Evolutionary conservation across 1,140 invertebrate genomes (phyloP).

Genomic region (Penaeus chinensis): DNA sequence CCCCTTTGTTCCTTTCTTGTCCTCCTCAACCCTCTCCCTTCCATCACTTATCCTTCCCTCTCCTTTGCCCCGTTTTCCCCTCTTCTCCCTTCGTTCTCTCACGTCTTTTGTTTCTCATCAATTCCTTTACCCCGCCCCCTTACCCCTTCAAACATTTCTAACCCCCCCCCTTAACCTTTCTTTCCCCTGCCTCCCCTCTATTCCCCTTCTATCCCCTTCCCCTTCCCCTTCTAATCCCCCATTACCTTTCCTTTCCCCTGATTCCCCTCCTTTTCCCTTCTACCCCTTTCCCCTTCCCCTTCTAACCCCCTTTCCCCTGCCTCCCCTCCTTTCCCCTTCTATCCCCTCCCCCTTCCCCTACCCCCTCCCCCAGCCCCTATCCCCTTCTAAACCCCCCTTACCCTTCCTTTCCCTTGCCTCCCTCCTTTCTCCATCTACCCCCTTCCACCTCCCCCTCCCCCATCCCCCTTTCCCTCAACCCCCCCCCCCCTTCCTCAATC

Average conservation of each 20-base stretch:
- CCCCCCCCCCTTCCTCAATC: background rate
- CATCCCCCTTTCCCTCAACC: background rate
- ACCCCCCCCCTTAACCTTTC: background rate
- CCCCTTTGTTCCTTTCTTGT: too few relatives aligned
- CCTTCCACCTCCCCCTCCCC: background rate
- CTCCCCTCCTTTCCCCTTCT: too few relatives aligned
- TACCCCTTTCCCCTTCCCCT: too few relatives aligned
- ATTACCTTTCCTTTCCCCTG: background rate
- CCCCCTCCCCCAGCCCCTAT: too few relatives aligned
- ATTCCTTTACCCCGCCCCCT: background rate
- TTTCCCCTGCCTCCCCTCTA: background rate
- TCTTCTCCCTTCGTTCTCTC: background rate
- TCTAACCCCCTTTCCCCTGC: too few relatives aligned
- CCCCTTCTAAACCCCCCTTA: too few relatives aligned
- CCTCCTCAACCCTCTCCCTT: background rate
- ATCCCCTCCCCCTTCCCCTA: too few relatives aligned
- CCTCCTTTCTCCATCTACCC: background rate
- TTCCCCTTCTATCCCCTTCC: background rate
- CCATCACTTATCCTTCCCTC: background rate
- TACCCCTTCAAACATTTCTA: background rate
- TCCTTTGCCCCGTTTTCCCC: background rate
- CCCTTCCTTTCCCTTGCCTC: too few relatives aligned
- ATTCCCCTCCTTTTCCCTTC: background rate
- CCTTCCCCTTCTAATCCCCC: background rate
- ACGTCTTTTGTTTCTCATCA: background rate